A percentile compares a stretch with the other conserved stretches of the same genome.
phyloP scores from a whole-genome alignment of 1,140 invertebrate species.

The Lordiphosa collinella region DNA sequence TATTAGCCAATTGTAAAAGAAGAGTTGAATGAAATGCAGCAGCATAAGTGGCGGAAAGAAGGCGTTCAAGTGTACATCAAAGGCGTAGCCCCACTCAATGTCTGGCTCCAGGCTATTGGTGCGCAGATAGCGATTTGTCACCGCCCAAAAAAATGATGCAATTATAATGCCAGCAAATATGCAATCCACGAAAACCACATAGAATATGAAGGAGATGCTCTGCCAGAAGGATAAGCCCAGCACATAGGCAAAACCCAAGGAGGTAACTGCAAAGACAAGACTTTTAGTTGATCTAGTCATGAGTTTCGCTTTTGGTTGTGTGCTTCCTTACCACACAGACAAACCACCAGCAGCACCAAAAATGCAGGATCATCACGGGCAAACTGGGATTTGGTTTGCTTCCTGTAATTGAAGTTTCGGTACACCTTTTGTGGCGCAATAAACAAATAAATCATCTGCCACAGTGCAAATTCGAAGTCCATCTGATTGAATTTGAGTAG shows the following conservation, averaged over 20 bases:
- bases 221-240: conserved; percentile 87
- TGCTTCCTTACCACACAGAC: conserved; percentile 88
- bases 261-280: conserved; percentile 85
- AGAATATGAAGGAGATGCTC: conserved; percentile 93
- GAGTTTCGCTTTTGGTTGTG: neutral
- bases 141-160: conserved; percentile 94
- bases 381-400: conserved; percentile 99
- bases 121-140: conserved; percentile 91
- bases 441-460: conserved; percentile 99
- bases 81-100: conserved; percentile 99
- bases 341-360: conserved; percentile 93
- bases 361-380: conserved; percentile 99
- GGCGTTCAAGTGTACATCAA: conserved; percentile 99
- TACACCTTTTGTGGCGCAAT: conserved; percentile 98
- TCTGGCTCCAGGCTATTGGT: conserved; percentile 85
- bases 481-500: conserved; percentile 97
- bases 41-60: conserved; percentile 96
- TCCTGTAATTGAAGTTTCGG: conserved; percentile 98
- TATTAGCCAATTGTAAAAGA: conserved; percentile 92
- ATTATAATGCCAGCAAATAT: conserved; percentile 92
- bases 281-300: neutral
- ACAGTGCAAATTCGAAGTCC: conserved; percentile 99
- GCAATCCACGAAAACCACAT: conserved; percentile 97
- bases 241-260: conserved; percentile 92
- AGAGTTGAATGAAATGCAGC: conserved; percentile 94